phyloP scores from a whole-genome alignment of 1,140 invertebrate genomes.

The Sminthurides bifidus region DNA sequence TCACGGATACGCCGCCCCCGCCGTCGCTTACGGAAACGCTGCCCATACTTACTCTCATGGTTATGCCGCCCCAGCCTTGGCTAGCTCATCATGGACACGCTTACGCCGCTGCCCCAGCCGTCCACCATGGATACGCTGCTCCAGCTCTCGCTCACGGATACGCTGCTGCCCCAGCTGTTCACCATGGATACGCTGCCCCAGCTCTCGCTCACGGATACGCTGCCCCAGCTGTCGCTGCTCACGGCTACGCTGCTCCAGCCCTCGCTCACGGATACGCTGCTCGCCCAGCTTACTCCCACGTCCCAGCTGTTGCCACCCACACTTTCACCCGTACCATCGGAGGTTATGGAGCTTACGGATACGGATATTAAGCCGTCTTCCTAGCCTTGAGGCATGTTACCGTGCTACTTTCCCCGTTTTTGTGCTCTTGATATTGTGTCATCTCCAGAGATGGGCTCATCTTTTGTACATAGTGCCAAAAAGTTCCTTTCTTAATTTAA shows the following conservation, averaged over 20 bases:
- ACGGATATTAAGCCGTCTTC: constrained; percentile 24
- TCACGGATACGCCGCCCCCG: constrained; percentile 19
- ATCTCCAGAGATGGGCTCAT: too few species aligned
- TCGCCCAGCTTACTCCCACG: constrained; percentile 22
- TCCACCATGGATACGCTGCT: constrained; percentile 16
- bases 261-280: constrained; percentile 17
- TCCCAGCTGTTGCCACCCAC: constrained; percentile 17
- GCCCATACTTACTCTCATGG: not conserved
- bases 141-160: constrained; percentile 14
- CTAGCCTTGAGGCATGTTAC: too few species aligned
- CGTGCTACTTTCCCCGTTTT: too few species aligned
- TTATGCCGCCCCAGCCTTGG: constrained; percentile 17
- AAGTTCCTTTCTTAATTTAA: too few species aligned
- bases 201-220: constrained; percentile 17
- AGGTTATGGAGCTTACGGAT: constrained; percentile 15
- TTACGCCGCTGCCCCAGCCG: constrained; percentile 20
- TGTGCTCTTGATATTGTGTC: too few species aligned
- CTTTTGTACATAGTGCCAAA: too few species aligned
- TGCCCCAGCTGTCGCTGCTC: constrained; percentile 18
- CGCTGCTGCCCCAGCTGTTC: constrained; percentile 22
- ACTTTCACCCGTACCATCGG: constrained; percentile 8
- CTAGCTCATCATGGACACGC: constrained; percentile 17
- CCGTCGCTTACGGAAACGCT: constrained; percentile 1
- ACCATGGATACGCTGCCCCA: constrained; percentile 23
- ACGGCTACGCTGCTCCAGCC: constrained; percentile 3